phyloP scores from a whole-genome alignment of 2,888 invertebrate species.

The Sesia apiformis region DNA sequence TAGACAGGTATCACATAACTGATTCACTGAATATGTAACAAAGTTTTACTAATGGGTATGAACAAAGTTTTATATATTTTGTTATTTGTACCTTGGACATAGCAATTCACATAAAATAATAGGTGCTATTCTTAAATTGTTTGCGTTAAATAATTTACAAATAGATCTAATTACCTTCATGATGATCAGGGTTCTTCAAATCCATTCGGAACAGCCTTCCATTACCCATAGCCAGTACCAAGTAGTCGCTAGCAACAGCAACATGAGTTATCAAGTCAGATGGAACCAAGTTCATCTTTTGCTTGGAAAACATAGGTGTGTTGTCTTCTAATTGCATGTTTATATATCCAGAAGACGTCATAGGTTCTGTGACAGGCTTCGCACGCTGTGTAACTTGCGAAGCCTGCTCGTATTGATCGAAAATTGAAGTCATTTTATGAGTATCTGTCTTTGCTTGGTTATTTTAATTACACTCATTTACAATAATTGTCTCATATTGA shows the following conservation, averaged over 20 bases:
- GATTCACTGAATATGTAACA: too few species aligned
- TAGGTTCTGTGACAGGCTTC: constrained; percentile 48
- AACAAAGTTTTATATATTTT: too few species aligned
- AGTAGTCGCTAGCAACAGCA: constrained; percentile 85
- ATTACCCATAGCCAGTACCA: constrained; percentile 89
- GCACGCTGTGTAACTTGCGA: constrained; percentile 69
- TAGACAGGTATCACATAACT: too few species aligned
- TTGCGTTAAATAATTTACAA: neutral
- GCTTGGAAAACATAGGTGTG: constrained; percentile 89
- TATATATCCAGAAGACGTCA: constrained; percentile 70
- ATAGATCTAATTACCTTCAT: constrained; percentile 76
- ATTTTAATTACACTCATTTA: too few species aligned
- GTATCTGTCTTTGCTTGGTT: neutral
- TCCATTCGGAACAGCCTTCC: constrained; percentile 87
- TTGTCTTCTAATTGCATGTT: constrained; percentile 79
- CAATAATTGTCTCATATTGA: too few species aligned
- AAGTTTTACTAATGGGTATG: too few species aligned
- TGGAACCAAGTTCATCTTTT: constrained; percentile 86
- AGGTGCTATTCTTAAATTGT: too few species aligned
- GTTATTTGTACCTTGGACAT: too few species aligned
- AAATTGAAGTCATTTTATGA: constrained; percentile 83
- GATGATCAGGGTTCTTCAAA: constrained; percentile 83
- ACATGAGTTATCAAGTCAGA: constrained; percentile 86
- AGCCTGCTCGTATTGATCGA: constrained; percentile 90
- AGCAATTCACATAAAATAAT: too few species aligned